phyloP scores from a whole-genome alignment of 2,888 invertebrate genomes.

The Chorisops tibialis region DNA sequence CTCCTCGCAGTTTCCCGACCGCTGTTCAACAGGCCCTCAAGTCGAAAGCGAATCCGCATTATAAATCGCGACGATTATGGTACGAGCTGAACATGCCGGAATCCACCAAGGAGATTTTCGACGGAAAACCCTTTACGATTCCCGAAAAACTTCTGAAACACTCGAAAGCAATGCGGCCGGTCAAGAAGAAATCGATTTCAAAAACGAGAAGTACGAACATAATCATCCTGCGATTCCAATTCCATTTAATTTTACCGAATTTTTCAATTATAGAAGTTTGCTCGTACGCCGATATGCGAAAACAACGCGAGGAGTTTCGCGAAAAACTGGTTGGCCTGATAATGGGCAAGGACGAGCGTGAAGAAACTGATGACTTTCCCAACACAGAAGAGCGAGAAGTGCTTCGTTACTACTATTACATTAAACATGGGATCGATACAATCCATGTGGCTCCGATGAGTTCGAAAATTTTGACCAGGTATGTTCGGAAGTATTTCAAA shows the following conservation, averaged over 20 bases:
- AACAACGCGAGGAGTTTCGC: slow-evolving; percentile 79
- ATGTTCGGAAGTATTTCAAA: slow-evolving; percentile 10
- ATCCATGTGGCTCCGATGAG: slow-evolving; percentile 84
- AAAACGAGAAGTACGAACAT: slow-evolving; percentile 6
- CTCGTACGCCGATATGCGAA: slow-evolving; percentile 65
- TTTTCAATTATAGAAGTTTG: slow-evolving; percentile 55
- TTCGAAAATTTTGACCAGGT: slow-evolving; percentile 65
- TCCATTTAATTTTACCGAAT: not conserved
- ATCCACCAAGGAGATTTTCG: slow-evolving; percentile 41
- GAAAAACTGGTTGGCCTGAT: slow-evolving; percentile 74
- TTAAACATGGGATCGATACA: slow-evolving; percentile 86
- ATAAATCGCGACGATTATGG: slow-evolving; percentile 46
- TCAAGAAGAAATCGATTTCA: slow-evolving; percentile 39
- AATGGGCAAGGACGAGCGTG: slow-evolving; percentile 54
- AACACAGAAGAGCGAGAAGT: slow-evolving; percentile 65
- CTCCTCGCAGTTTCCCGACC: not conserved
- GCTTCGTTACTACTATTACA: slow-evolving; percentile 83
- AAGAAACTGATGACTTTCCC: slow-evolving; percentile 52
- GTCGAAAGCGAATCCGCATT: slow-evolving; percentile 48
- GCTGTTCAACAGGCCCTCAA: slow-evolving; percentile 33
- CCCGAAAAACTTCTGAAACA: slow-evolving; percentile 59
- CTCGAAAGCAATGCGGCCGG: slow-evolving; percentile 50
- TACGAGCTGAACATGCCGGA: slow-evolving; percentile 50
- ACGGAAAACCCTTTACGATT: slow-evolving; percentile 54
- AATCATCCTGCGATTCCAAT: not conserved